These are phyloP conservation scores for Sebastes steindachneri DNA, from an alignment of 2,797 vertebrate species.

Conservation along the genomic window DNA sequence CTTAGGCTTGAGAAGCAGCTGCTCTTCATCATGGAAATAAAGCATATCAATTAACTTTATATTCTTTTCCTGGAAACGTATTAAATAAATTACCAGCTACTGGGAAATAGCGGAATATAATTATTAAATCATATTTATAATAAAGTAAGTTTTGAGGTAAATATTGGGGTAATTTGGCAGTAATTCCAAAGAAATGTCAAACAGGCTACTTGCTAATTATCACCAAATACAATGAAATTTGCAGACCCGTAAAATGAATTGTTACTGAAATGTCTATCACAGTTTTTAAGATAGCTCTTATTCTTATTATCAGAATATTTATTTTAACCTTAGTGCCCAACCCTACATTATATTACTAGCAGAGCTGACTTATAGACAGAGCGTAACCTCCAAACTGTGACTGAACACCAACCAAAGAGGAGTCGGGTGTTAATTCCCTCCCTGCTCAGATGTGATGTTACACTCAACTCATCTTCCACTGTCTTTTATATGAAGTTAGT, in stretches of 20 bases:
- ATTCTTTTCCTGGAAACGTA: rapidly evolving
- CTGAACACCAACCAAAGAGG: neutral
- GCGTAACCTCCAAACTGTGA: neutral
- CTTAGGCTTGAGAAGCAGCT: too few relatives aligned
- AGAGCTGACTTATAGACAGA: neutral
- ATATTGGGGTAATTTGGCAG: too few relatives aligned
- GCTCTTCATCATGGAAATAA: too few relatives aligned
- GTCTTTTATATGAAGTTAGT: conserved; percentile 17
- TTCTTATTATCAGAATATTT: neutral
- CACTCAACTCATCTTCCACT: conserved; percentile 13
- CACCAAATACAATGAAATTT: too few relatives aligned
- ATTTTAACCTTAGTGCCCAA: neutral
- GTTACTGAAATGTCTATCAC: neutral
- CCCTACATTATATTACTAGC: neutral
- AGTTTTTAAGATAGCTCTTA: neutral
- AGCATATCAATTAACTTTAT: too few relatives aligned
- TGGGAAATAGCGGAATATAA: too few relatives aligned
- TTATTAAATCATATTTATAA: too few relatives aligned
- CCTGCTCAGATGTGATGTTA: neutral
- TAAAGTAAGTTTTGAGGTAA: too few relatives aligned
- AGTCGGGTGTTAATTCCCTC: neutral
- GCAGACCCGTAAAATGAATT: too few relatives aligned
- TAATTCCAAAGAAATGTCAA: too few relatives aligned
- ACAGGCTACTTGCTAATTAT: too few relatives aligned
- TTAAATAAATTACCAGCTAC: too few relatives aligned